Base-by-base conservation (phyloP, 2,797 vertebrate genomes). In the Platalea minor region DNA sequence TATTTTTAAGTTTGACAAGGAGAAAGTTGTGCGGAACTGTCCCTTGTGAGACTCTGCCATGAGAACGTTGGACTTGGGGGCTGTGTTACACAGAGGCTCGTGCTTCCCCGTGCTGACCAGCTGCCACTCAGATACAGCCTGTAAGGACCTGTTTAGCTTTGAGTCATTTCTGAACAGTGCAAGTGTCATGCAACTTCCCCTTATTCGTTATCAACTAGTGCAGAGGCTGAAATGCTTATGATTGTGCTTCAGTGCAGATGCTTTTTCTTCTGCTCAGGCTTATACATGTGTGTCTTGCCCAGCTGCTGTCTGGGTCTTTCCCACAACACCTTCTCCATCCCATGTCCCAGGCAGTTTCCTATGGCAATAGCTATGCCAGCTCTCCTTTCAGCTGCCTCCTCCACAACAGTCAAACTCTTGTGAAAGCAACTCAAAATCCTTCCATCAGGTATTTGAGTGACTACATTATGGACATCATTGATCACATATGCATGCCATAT, bases 31-130 rank as follows among this genome's bases (percentile, higher is more conserved):
- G 35, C 37, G 45, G 45, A 85, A 19, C 19, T 41, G 39, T 83
- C 31, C 41, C 37, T 64, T 84, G 23, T 35, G 45, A 74, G 29
- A 16, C 45, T 87, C 17, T 64, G 26, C 46, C 37, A 25, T 2
- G 13, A 28, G 11, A 53, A 20, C 5, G 0, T 17, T 59, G 39
- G 39, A 16, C 1, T 0, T 21, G 11, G 19, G 45, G 67, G 26
- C 29, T 64, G 13, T 78, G 35, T 79, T 63, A 45, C 10, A 19
- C 4, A 25, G 65, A 70, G 39, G 11, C 23, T 89, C 4, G 2
- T 1, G 3, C 73, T 75, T 72, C 48, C 35, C 73, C 2, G 0
- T 35, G 67, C 41, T 82, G 59, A 63, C 33, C 3, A 3, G 11
- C 73, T 64, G 50, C 29, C 48, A 6, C 59, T 68, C 33, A 41